Base-by-base conservation (phyloP, 2,113 vertebrate species). In the Propithecus coquereli region DNA sequence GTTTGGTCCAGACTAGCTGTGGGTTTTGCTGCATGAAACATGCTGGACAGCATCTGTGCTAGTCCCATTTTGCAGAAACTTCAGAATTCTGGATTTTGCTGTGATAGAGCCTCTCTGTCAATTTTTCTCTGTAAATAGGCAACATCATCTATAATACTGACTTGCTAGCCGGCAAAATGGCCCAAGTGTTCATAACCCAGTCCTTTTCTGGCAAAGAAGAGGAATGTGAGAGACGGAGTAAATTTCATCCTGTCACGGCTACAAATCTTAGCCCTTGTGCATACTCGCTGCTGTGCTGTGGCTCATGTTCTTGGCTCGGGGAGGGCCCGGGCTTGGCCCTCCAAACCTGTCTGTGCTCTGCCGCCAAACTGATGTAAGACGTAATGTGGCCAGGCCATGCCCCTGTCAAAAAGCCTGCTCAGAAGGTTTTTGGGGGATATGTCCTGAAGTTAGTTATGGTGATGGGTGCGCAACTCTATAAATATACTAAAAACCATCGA, bases 1-100 rank as follows among this genome's bases (percentile, higher is more conserved):
- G 3, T 3, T 16, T 23, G 79, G 14, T 16, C 10, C 2, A 5
- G 27, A 43, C 37, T 18, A 5, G 9, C 8, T 30, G 4, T 2
- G 32, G 45, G 1, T 30, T 73, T n/a, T 63, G 32, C 34, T 59
- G 5, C 27, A 1, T 12, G 65, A 54, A 65, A 20, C 30, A 3
- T 8, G 45, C 11, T 0, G 43, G 57, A 3, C 3, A 8, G 13
- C 0, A 30, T 59, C 43, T n/a, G 16, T 3, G 45, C 4, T 16
- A 2, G 10, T 79, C 45, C 54, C n/a, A 5, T 30, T 65, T 47
- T 68, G 43, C 65, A 84, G 73, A 83, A 45, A 52, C 63, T 80
- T 68, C 27, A 63, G 86, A 73, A 17, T 59, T 63, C 71, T 59
- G 52, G 50, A 22, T 80, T 85, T 81, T 16, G 34, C 66, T 22